Evolutionary conservation across 2,113 vertebrate species (phyloP), one percentile per base, ranked within the genome.

Genomic region (Mirounga angustirostris): DNA sequence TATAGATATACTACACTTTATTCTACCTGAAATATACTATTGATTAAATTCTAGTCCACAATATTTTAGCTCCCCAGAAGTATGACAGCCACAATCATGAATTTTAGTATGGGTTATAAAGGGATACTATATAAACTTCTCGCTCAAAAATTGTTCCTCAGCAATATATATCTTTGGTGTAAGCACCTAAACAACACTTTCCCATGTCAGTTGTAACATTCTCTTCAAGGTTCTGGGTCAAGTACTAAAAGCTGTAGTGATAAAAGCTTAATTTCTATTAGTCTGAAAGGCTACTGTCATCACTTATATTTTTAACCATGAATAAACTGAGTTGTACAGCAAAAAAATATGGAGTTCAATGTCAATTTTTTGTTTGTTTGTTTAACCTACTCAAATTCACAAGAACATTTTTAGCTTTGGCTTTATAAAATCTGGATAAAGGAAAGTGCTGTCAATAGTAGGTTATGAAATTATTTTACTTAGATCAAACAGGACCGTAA

Each of bases 91-190:
- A 88, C 14, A 89, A 78, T 79, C 89, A 79, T 89, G 80, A 85
- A 81, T 91, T 95, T 95, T 95, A 95, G 71, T 82, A 85, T 50
- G 4, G 65, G 81, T 67, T 73, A 85, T 94, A 93, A 93, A 97
- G 43, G 30, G 11, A 67, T 46, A 91, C 28, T 89, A 43, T 82
- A 93, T 86, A 96, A 96, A 94, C 9, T 79, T 61, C 26, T 91
- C 76, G 74, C 59, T 96, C 93, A 89, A 91, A 97, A 96, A 78
- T 59, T 73, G 54, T 96, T 97, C 46, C 50, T 85, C 33, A 90
- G 59, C 52, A 36, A 84, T 83, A 73, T 73, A 33, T 61, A 76
- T 91, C 26, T 95, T 96, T 67, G 40, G 21, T 52, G 4, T 13
- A 73, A 96, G 36, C 50, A 91, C 63, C 90, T 71, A 81, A 91